These are phyloP conservation scores for Scrobipalpa costella DNA, from an alignment of 2,888 invertebrate species.

Conservation along the genomic window DNA sequence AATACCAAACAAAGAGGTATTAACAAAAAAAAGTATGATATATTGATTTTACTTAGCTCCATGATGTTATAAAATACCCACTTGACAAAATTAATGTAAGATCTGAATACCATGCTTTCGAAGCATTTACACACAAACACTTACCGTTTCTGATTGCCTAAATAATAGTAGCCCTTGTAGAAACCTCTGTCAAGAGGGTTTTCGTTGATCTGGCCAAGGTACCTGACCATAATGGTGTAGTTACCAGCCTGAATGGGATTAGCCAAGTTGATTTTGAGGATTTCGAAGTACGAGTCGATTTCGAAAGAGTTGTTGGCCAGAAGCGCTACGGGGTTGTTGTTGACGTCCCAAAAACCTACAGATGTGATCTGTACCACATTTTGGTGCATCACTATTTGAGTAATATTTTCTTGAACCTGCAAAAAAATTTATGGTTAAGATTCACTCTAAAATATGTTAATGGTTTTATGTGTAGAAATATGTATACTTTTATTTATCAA, in stretches of 20 bases:
- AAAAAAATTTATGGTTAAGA: too few relatives aligned
- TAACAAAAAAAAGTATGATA: too few relatives aligned
- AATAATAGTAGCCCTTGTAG: conserved; percentile 69
- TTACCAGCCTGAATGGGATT: conserved; percentile 48
- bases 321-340: conserved; percentile 46
- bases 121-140: conserved; percentile 12
- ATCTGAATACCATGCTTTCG: too few relatives aligned
- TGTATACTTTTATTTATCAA: too few relatives aligned
- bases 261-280: conserved; percentile 60
- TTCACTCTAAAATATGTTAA: too few relatives aligned
- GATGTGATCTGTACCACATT: conserved; percentile 58
- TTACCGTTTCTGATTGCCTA: conserved; percentile 52
- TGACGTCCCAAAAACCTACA: conserved; percentile 47
- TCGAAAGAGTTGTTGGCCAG: conserved; percentile 49
- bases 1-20: too few relatives aligned
- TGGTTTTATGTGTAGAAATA: too few relatives aligned
- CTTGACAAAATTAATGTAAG: conserved; percentile 16
- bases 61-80: background rate
- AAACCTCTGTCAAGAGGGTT: conserved; percentile 72
- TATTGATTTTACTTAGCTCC: too few relatives aligned
- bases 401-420: conserved; percentile 56
- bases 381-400: conserved; percentile 68
- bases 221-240: conserved; percentile 59
- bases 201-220: conserved; percentile 58
- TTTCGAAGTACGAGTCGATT: conserved; percentile 59